These are phyloP conservation scores for Strix uralensis DNA, from an alignment of 2,113 vertebrate species.

Conservation along the genomic window DNA sequence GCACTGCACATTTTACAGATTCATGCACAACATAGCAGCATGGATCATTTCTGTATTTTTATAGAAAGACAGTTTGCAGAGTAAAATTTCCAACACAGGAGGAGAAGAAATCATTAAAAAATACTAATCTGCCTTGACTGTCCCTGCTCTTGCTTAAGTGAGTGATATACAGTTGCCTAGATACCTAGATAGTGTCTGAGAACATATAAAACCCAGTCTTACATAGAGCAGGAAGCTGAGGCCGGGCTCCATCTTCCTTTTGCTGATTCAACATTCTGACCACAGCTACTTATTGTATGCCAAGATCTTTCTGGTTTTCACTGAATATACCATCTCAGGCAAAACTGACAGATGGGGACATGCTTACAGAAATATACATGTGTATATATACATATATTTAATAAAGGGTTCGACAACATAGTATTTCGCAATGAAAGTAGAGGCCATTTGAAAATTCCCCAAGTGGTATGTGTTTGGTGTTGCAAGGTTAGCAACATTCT, in stretches of 20 bases:
- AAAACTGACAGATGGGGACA: not conserved
- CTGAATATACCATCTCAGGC: not conserved
- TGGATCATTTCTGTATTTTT: not conserved
- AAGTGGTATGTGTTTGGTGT: not conserved
- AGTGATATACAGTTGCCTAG: not conserved
- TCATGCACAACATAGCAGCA: not conserved
- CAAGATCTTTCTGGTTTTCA: not conserved
- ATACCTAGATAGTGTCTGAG: not conserved
- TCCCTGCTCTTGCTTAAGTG: not conserved
- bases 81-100: not conserved
- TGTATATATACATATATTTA: not conserved
- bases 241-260: not conserved
- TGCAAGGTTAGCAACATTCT: not conserved
- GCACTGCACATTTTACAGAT: not conserved
- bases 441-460: not conserved
- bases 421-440: not conserved
- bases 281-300: fast-evolving
- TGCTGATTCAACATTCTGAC: not conserved
- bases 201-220: not conserved
- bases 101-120: not conserved
- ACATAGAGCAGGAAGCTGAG: not conserved
- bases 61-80: not conserved
- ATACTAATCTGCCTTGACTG: not conserved
- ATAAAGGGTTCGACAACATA: not conserved
- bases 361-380: fast-evolving